Evolutionary conservation across 2,888 invertebrate genomes (phyloP).

Genomic region (Esperia sulphurella): DNA sequence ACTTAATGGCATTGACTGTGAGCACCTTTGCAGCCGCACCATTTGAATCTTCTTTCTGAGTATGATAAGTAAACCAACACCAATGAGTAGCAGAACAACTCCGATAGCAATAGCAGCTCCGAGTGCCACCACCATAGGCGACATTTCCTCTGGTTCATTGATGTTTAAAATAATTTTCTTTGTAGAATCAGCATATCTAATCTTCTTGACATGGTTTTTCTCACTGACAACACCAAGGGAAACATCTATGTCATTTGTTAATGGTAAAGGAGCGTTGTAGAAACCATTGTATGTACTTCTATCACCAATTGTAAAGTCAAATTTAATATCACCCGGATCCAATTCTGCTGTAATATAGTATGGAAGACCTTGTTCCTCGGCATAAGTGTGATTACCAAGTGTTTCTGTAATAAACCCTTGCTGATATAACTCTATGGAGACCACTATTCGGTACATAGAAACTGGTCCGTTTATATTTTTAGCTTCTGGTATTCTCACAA

Average conservation of each 20-base stretch:
- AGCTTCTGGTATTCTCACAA: conserved; percentile 83
- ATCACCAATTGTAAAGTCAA: conserved; percentile 89
- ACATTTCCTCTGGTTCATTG: conserved; percentile 66
- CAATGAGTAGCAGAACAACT: conserved; percentile 82
- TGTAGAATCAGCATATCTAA: conserved; percentile 81
- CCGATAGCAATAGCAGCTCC: conserved; percentile 84
- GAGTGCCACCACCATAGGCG: conserved; percentile 70
- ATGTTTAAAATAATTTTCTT: conserved; percentile 75
- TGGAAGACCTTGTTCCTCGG: conserved; percentile 82
- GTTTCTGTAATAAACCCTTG: conserved; percentile 81
- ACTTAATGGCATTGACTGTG: conserved; percentile 82
- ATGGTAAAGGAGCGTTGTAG: conserved; percentile 86
- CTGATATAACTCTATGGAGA: conserved; percentile 82
- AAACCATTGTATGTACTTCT: conserved; percentile 85
- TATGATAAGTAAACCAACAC: conserved; percentile 81
- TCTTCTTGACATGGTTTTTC: conserved; percentile 81
- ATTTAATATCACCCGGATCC: conserved; percentile 81
- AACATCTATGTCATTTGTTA: conserved; percentile 82
- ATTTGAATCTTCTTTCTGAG: conserved; percentile 70
- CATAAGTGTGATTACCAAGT: conserved; percentile 82
- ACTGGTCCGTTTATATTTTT: conserved; percentile 89
- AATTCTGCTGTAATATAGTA: conserved; percentile 93
- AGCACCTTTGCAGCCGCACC: conserved; percentile 66
- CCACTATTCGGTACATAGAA: conserved; percentile 85
- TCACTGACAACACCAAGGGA: conserved; percentile 86